Percentiles rank a stretch among this genome's conserved stretches.
These are phyloP conservation scores for Dallia pectoralis DNA, from an alignment of 2,797 vertebrate genomes.

Conservation along the genomic window DNA sequence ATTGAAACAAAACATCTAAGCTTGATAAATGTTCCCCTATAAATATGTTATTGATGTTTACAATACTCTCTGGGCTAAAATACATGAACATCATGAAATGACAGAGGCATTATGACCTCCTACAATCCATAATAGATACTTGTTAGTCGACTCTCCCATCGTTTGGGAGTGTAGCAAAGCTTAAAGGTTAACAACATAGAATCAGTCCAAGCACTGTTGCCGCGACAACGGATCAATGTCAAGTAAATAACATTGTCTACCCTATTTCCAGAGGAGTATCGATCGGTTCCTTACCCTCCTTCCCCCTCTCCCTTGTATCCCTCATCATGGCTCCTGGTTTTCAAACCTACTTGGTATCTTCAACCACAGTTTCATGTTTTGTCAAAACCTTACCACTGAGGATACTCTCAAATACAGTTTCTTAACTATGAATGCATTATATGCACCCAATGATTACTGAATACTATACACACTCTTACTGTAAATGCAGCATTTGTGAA, in stretches of 20 bases:
- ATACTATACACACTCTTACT: too few relatives aligned
- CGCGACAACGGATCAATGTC: constrained; percentile 96
- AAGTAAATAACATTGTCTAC: constrained; percentile 99
- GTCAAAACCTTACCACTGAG: constrained; percentile 76
- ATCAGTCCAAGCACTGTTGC: constrained; percentile 88
- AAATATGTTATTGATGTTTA: constrained; percentile 86
- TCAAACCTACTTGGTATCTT: constrained; percentile 63
- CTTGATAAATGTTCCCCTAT: constrained; percentile 90
- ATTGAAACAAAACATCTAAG: constrained; percentile 74
- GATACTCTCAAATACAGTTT: too few relatives aligned
- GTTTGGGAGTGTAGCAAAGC: constrained; percentile 93
- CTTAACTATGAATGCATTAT: too few relatives aligned
- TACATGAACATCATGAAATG: constrained; percentile 85
- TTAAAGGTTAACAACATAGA: constrained; percentile 99
- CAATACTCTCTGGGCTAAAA: constrained; percentile 89
- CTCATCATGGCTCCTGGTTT: constrained; percentile 80
- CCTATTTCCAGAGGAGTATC: constrained; percentile 99
- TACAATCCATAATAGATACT: constrained; percentile 99
- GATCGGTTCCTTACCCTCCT: constrained; percentile 81
- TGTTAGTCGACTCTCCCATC: constrained; percentile 95
- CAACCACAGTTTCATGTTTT: constrained; percentile 77
- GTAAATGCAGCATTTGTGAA: too few relatives aligned
- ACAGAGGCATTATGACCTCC: constrained; percentile 89
- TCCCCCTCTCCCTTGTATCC: constrained; percentile 69
- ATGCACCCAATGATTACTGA: too few relatives aligned